These are phyloP conservation scores for Thereva unica DNA, from an alignment of 2,888 invertebrate genomes.

Conservation along the genomic window DNA sequence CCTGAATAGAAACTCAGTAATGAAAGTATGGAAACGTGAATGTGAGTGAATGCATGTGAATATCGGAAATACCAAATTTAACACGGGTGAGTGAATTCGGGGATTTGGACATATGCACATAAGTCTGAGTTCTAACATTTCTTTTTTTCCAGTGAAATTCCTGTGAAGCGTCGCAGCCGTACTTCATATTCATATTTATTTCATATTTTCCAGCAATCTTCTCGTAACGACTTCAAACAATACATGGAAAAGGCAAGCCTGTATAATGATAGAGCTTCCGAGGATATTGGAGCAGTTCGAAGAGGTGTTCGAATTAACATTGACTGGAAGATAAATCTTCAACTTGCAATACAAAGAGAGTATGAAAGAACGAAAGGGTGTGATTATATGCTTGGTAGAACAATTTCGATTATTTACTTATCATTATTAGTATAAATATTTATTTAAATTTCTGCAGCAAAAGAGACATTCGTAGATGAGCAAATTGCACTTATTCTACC, in stretches of 20 bases:
- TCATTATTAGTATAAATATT: background rate
- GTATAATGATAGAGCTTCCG: constrained; percentile 58
- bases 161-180: too few species aligned
- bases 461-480: constrained; percentile 79
- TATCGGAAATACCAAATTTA: too few species aligned
- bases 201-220: constrained; percentile 46
- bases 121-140: too few species aligned
- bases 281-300: constrained; percentile 65
- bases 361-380: constrained; percentile 70
- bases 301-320: constrained; percentile 73
- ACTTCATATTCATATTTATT: constrained; percentile 1
- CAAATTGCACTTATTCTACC: constrained; percentile 77
- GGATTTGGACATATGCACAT: too few species aligned
- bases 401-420: background rate
- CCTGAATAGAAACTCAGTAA: too few species aligned
- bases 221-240: constrained; percentile 50
- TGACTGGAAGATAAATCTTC: constrained; percentile 80
- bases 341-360: constrained; percentile 72
- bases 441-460: background rate
- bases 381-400: constrained; percentile 71
- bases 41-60: too few species aligned
- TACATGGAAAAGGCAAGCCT: constrained; percentile 64
- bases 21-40: too few species aligned
- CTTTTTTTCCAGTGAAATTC: too few species aligned
- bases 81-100: too few species aligned